phyloP scores from a whole-genome alignment of 2,797 vertebrate genomes.

The Botia kubotai region DNA sequence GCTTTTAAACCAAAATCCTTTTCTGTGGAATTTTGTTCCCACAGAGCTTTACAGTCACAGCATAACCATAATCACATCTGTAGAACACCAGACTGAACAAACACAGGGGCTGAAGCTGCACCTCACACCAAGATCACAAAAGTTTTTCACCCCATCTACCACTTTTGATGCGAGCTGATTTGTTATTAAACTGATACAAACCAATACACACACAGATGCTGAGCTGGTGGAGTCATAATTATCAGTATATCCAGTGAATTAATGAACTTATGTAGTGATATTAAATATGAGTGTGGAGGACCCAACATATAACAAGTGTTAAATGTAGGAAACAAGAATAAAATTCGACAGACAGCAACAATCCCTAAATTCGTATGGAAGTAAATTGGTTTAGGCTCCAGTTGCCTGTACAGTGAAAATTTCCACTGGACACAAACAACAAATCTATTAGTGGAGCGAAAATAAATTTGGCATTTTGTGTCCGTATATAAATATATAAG shows the following conservation, averaged over 20 bases:
- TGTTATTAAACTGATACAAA: no score
- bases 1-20: slow-evolving; percentile 20
- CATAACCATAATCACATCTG: not conserved
- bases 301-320: not conserved
- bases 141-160: no score
- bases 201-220: not conserved
- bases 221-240: not conserved
- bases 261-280: not conserved
- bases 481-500: slow-evolving; percentile 44
- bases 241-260: not conserved
- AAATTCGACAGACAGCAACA: not conserved
- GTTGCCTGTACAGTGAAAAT: slow-evolving; percentile 10
- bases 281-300: no score
- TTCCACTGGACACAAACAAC: slow-evolving; percentile 9
- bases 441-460: slow-evolving; percentile 35
- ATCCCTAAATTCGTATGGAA: not conserved
- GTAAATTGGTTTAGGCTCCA: slow-evolving; percentile 14
- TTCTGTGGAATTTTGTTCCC: slow-evolving; percentile 1
- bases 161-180: no score
- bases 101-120: no score
- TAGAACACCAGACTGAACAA: no score
- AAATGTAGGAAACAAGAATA: not conserved
- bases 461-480: slow-evolving; percentile 45
- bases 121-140: no score
- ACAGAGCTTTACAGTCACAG: not conserved